phyloP scores from a whole-genome alignment of 2,888 invertebrate genomes.

The Lepidochitona cinerea region DNA sequence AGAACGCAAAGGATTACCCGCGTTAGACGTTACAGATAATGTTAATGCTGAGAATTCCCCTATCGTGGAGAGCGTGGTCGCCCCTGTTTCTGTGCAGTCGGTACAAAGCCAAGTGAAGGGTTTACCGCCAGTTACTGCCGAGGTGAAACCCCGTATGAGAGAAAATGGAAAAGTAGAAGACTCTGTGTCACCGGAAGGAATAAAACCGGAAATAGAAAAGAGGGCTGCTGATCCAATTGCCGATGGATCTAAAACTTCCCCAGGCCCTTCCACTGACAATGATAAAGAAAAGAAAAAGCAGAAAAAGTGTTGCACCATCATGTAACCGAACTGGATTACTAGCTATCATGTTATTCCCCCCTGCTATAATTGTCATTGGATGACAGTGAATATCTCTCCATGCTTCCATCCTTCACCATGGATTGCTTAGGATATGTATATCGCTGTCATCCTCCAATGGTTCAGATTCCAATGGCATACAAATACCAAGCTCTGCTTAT shows the following conservation, averaged over 20 bases:
- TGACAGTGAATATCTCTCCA: too few species aligned
- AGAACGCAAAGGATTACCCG: not conserved
- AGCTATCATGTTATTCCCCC: too few species aligned
- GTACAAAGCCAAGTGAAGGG: constrained; percentile 7
- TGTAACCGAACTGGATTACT: constrained; percentile 33
- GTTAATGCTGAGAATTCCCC: constrained; percentile 4
- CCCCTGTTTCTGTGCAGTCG: constrained; percentile 10
- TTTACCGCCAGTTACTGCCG: not conserved
- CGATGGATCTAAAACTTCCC: constrained; percentile 3
- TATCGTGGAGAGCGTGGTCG: constrained; percentile 4
- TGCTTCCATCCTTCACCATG: too few species aligned
- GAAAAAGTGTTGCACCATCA: constrained; percentile 52
- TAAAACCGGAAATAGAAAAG: constrained; percentile 32
- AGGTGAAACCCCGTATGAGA: constrained; percentile 36
- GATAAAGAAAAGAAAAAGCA: constrained; percentile 50
- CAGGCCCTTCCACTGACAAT: constrained; percentile 11
- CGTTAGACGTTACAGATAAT: not conserved
- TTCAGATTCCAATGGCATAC: too few species aligned
- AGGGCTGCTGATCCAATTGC: constrained; percentile 3
- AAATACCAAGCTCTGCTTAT: too few species aligned
- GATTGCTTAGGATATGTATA: too few species aligned
- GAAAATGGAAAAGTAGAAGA: constrained; percentile 46
- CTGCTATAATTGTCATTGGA: too few species aligned
- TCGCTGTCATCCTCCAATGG: too few species aligned
- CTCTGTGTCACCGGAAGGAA: constrained; percentile 41